A percentile compares a stretch with the other conserved stretches of the same genome.
phyloP scores from a whole-genome alignment of 2,113 vertebrate species.

The Dipodomys stephensi region DNA sequence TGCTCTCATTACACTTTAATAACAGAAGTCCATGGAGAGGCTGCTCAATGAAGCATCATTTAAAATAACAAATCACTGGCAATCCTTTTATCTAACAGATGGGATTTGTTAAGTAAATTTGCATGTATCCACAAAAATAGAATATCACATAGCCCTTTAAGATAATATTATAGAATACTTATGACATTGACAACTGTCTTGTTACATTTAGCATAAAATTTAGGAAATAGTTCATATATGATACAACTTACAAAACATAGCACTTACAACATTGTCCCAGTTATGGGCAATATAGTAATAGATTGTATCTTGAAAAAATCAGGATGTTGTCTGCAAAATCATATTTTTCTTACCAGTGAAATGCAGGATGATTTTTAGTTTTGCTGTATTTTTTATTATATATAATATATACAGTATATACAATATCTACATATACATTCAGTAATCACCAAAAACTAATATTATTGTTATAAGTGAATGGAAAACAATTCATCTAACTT shows the following conservation, averaged over 20 bases:
- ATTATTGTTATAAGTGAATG: constrained; percentile 1
- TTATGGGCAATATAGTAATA: constrained; percentile 37
- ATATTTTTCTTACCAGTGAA: constrained; percentile 5
- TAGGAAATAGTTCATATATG: constrained; percentile 1
- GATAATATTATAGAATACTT: constrained; percentile 26
- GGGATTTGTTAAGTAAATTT: constrained; percentile 22
- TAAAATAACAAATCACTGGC: background rate
- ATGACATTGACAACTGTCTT: constrained; percentile 27
- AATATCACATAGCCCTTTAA: background rate
- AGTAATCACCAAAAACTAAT: background rate
- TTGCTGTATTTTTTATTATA: background rate
- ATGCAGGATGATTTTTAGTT: constrained; percentile 20
- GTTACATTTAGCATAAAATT: constrained; percentile 18
- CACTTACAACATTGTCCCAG: constrained; percentile 6
- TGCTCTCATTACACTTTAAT: background rate
- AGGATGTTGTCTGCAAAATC: background rate
- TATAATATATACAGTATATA: no score
- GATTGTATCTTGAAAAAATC: constrained; percentile 15
- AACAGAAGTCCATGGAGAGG: background rate
- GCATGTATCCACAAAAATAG: background rate
- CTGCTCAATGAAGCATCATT: background rate
- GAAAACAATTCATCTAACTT: constrained; percentile 17
- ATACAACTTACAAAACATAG: constrained; percentile 27
- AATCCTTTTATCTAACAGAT: background rate
- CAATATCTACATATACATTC: background rate